A percentile compares a stretch with the other conserved stretches of the same genome.
Evolutionary conservation across 2,113 vertebrate genomes (phyloP).

Genomic region (Notothenia rossii): DNA sequence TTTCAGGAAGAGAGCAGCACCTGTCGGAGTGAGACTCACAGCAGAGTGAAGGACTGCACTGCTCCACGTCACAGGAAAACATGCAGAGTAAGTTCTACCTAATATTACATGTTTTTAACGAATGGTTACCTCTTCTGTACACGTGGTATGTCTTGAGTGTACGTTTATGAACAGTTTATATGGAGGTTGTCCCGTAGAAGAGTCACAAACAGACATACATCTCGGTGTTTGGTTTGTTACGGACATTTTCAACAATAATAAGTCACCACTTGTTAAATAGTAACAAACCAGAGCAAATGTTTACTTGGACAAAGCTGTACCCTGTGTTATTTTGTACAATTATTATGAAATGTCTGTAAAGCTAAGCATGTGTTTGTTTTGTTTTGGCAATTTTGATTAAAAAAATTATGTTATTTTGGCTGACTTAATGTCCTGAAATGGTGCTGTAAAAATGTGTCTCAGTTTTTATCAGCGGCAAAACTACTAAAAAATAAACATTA

Average conservation of each 20-base stretch:
- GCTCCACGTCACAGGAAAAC: conserved; percentile 24
- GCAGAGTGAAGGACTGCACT: not conserved
- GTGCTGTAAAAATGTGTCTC: not conserved
- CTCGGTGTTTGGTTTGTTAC: too few species aligned
- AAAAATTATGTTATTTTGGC: not conserved
- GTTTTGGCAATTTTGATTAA: too few species aligned
- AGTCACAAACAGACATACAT: not conserved
- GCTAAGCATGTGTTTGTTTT: not conserved
- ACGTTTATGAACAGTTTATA: too few species aligned
- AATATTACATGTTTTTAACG: too few species aligned
- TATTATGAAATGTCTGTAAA: not conserved
- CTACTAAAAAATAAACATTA: too few species aligned
- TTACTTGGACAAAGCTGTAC: too few species aligned
- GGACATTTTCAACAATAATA: too few species aligned
- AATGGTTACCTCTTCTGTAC: not conserved
- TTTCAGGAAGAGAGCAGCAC: conserved; percentile 65
- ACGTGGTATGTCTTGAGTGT: too few species aligned
- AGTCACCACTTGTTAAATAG: too few species aligned
- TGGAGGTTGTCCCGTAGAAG: not conserved
- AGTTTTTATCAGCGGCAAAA: too few species aligned
- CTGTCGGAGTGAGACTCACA: conserved; percentile 30
- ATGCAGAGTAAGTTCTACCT: conserved; percentile 70
- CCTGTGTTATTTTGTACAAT: not conserved
- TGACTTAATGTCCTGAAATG: not conserved
- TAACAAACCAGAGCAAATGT: too few species aligned